These are phyloP conservation scores for Xylota segnis DNA, from an alignment of 2,888 invertebrate genomes.

Conservation along the genomic window DNA sequence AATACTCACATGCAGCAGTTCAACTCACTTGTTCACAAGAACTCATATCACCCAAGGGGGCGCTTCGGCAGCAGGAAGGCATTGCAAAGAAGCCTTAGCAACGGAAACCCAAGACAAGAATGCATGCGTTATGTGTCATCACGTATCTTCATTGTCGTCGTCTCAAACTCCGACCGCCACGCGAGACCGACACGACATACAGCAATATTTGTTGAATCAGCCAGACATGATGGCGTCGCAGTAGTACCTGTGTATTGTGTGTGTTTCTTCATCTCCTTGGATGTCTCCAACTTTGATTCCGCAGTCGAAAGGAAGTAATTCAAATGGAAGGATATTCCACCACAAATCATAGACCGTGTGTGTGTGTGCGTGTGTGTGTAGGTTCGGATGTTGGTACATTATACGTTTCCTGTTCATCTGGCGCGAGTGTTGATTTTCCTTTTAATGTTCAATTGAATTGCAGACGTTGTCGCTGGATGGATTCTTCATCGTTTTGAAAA, in stretches of 20 bases:
- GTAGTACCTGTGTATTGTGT: background rate
- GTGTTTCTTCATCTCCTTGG: slow-evolving; percentile 4
- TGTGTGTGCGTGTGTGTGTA: slow-evolving; percentile 50
- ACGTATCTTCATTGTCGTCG: slow-evolving; percentile 64
- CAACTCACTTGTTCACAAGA: background rate
- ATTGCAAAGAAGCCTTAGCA: background rate
- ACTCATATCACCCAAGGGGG: slow-evolving; percentile 13
- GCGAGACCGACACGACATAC: slow-evolving; percentile 21
- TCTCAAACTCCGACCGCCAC: slow-evolving; percentile 10
- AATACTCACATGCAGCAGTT: slow-evolving; percentile 21
- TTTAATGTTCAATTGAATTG: slow-evolving; percentile 73
- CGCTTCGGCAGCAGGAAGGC: background rate
- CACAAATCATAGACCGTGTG: slow-evolving; percentile 60
- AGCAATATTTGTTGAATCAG: slow-evolving; percentile 68
- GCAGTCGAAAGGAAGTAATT: slow-evolving; percentile 67
- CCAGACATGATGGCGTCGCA: slow-evolving; percentile 36
- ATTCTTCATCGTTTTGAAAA: slow-evolving; percentile 36
- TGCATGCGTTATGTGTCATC: slow-evolving; percentile 73
- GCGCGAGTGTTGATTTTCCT: slow-evolving; percentile 32
- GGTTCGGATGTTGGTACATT: slow-evolving; percentile 39
- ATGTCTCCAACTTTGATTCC: slow-evolving; percentile 64
- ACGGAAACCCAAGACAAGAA: background rate
- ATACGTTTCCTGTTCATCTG: slow-evolving; percentile 55
- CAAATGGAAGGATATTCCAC: slow-evolving; percentile 65
- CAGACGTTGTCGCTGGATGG: slow-evolving; percentile 68